Evolutionary conservation across 2,888 invertebrate genomes (phyloP), one percentile per base, ranked within the genome.

Genomic region (Sipha maydis): DNA sequence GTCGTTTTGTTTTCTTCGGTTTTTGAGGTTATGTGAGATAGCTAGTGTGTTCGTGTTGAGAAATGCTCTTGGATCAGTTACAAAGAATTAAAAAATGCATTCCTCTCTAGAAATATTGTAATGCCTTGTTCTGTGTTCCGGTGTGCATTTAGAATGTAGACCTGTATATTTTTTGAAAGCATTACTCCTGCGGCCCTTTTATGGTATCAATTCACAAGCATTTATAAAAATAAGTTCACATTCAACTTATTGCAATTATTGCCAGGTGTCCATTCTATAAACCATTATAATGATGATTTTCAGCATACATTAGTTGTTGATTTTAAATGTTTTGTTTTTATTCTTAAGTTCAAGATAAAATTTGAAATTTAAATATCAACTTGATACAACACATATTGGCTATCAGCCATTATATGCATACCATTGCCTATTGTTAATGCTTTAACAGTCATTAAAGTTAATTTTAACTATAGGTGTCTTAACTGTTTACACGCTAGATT

Each of bases 1-100:
- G 75, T 76, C 61, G 7, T 41, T 84, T 48, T 85, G 2, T 31
- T 54, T 3, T 71, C 71, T 19, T 78, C 31, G 69, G 48, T 11
- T 5, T 86, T 86, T 86, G 86, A 86, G 86, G 86, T 86, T 86
- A 86, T 80, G 4, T 17, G 71, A 71, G 71, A 71, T 34, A 2
- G 0, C 14, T 48, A 28, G 21, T 34, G 21, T 28, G 21, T 28
- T 21, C 9, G 0, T 38, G 28, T n/a, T 11, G 4, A n/a, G 54
- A 78, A 19, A 75, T 28, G 19, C 38, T 25, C 17, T 78, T 78
- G 38, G 69, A 71, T 85, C 4, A 8, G 78, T 85, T 85, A 78
- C 71, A 71, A 71, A 48, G 41, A 28, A 71, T 7, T n/a, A 31
- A 71, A 34, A 56, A 34, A 34, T 28, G 11, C 79, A 25, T 79